Percentiles rank a stretch among this genome's conserved stretches.
Conservation (phyloP, 2,113 vertebrate species). For the Cygnus buccinator region DNA sequence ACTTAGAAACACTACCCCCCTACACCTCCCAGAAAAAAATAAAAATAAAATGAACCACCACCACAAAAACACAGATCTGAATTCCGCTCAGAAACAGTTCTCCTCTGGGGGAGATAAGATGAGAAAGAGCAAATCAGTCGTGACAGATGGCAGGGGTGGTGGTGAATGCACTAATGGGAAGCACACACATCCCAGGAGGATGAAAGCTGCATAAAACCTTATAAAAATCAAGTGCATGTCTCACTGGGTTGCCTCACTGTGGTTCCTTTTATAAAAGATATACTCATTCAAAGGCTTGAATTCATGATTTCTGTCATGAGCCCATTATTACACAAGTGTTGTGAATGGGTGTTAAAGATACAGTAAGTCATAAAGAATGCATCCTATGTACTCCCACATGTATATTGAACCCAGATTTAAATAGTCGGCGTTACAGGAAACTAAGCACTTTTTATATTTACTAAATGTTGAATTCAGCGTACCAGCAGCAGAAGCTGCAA, state of each 20-base stretch:
- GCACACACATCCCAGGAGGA: slow-evolving; percentile 39
- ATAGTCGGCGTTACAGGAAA: neutral
- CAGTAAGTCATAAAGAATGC: neutral
- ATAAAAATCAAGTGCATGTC: neutral
- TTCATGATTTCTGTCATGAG: slow-evolving; percentile 1
- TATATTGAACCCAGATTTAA: neutral
- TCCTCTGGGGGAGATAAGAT: slow-evolving; percentile 10
- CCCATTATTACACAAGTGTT: neutral
- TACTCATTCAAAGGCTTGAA: neutral
- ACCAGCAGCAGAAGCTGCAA: neutral
- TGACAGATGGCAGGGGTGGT: slow-evolving; percentile 49
- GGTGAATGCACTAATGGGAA: slow-evolving; percentile 37
- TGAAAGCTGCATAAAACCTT: slow-evolving; percentile 16
- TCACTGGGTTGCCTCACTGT: neutral
- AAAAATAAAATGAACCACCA: neutral
- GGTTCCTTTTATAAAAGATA: slow-evolving; percentile 18
- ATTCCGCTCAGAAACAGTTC: neutral
- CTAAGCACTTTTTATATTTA: neutral
- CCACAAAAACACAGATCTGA: neutral
- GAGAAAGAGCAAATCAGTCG: slow-evolving; percentile 35
- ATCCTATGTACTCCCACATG: neutral
- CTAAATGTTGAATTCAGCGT: neutral
- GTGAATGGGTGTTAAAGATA: neutral
- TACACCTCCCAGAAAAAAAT: neutral
- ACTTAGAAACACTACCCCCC: neutral